Evolutionary conservation across 64 coral and sea anemone genomes (phyloP).

Genomic region (Dendrophyllia cribrosa): DNA sequence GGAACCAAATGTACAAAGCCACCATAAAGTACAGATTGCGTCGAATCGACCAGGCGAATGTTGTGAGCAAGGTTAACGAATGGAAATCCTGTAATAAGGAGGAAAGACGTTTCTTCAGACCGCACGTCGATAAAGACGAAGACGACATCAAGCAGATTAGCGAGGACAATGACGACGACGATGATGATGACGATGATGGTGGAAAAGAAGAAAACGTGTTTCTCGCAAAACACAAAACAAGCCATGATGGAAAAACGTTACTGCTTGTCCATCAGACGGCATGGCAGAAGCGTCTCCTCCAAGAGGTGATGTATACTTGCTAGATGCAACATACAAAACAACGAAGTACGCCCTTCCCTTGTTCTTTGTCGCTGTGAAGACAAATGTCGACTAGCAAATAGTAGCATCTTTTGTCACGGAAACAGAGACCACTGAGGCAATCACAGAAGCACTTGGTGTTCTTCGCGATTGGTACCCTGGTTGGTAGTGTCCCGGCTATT

Average conservation of each 20-base stretch:
- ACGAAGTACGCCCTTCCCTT: not conserved
- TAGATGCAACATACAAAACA: constrained; percentile 34
- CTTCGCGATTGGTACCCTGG: constrained; percentile 19
- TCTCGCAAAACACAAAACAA: constrained; percentile 6
- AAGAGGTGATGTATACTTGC: constrained; percentile 31
- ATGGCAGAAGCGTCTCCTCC: constrained; percentile 34
- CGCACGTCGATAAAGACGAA: not conserved
- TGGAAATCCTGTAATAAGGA: constrained; percentile 28
- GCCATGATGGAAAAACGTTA: not conserved
- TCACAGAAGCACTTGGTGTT: constrained; percentile 32
- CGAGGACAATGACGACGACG: not conserved
- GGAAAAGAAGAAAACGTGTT: constrained; percentile 6
- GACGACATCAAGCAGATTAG: too few species aligned
- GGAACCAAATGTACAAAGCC: constrained; percentile 51
- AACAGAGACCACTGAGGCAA: not conserved
- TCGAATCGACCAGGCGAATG: constrained; percentile 65
- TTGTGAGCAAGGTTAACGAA: constrained; percentile 24
- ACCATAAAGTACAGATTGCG: constrained; percentile 36
- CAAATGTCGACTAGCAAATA: not conserved
- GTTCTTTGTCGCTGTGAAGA: not conserved
- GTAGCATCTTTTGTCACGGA: not conserved
- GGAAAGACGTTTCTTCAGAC: constrained; percentile 60
- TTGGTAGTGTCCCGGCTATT: constrained; percentile 23
- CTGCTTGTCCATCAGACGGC: constrained; percentile 34
- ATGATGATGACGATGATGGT: not conserved